Evolutionary conservation across 2,888 invertebrate genomes (phyloP), one percentile per base, ranked within the genome.

Genomic region (Lissocephala sabroskyi): DNA sequence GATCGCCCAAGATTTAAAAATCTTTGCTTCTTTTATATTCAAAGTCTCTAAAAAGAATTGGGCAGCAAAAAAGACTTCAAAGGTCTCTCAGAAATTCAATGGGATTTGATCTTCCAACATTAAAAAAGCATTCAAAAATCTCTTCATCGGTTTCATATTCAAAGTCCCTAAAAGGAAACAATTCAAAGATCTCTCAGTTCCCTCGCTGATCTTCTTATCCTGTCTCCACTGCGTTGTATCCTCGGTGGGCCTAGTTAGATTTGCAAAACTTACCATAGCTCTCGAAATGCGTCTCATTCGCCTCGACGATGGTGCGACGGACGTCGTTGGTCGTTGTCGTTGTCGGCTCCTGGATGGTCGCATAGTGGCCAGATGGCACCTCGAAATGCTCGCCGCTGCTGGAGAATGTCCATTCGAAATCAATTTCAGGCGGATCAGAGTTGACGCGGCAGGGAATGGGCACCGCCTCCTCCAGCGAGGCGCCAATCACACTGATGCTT

Each of bases 341-440:
- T 41, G 88, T 89, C 53, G 87, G 87, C 56, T 87, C 86, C 70
- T 87, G 87, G 70, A 87, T 86, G 56, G 89, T 88, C n/a, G 89
- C 84, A 77, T 85, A 85, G 63, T 85, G 85, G 14, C 83, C 88
- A 2, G 93, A 91, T 2, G 92, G 89, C 1, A 93, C 92, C 73
- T 93, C 93, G 61, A 93, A 90, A 79, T 92, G 92, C 80, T 94
- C 94, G 10, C 94, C 94, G 70, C 94, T 94, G 81, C 94, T 94
- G 82, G 94, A 95, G 85, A 95, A 94, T 79, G 94, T 93, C 95
- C 95, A 95, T 70, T 92, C 89, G 84, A 95, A 95, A 48, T 89
- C 90, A 61, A 95, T 93, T 75, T 93, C 92, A 53, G 90, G 89
- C 0, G 95, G 95, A 85, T 95, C 94, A 23, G 95, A 94, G 19